These are phyloP conservation scores for Elysia crispata DNA, from an alignment of 2,888 invertebrate species.

Conservation along the genomic window DNA sequence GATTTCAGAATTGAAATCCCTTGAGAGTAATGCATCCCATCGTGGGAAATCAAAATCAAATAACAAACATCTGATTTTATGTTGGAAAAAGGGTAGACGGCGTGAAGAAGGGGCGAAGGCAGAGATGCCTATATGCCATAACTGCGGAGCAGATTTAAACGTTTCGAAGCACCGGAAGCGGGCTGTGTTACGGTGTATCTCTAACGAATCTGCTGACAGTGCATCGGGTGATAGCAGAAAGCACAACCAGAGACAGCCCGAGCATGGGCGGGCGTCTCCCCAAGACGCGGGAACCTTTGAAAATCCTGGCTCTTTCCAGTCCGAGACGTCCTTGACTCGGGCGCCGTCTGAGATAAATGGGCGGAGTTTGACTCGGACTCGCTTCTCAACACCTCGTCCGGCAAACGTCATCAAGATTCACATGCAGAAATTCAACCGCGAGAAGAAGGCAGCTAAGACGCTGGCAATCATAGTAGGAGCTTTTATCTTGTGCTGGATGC, in stretches of 20 bases:
- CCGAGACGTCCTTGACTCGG: constrained; percentile 2
- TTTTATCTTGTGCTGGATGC: constrained; percentile 97
- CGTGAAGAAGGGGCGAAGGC: too few species aligned
- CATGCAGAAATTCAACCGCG: constrained; percentile 90
- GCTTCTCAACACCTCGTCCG: constrained; percentile 49
- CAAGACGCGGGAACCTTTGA: background rate
- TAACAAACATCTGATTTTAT: constrained; percentile 15
- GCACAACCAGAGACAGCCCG: background rate
- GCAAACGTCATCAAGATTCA: constrained; percentile 88
- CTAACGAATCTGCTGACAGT: constrained; percentile 41
- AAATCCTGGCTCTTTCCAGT: constrained; percentile 13
- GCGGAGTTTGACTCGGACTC: constrained; percentile 15
- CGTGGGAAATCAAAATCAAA: background rate
- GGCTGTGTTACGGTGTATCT: background rate
- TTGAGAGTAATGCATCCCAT: background rate
- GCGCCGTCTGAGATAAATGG: constrained; percentile 4
- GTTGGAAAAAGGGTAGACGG: constrained; percentile 33
- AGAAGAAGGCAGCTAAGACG: constrained; percentile 97
- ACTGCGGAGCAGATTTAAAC: too few species aligned
- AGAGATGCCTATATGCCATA: too few species aligned
- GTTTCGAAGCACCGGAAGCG: too few species aligned
- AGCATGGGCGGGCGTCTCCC: background rate
- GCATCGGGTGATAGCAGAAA: constrained; percentile 26
- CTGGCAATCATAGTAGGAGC: constrained; percentile 97
- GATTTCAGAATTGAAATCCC: background rate